phyloP scores from a whole-genome alignment of 2,113 vertebrate species.

The Leptocoma aspasia region DNA sequence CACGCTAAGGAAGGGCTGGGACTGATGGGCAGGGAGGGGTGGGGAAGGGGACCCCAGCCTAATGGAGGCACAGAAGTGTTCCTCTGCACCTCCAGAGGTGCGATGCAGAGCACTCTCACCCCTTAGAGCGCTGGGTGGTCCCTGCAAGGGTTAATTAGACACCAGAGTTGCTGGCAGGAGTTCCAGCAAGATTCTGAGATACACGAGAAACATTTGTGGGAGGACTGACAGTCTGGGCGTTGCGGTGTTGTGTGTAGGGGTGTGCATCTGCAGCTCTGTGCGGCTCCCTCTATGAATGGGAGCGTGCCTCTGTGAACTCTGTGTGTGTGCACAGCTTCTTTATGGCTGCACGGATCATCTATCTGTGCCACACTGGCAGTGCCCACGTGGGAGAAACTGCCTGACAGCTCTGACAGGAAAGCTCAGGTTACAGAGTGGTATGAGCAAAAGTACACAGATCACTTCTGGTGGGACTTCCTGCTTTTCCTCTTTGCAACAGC shows the following conservation, averaged over 20 bases:
- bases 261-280: background rate
- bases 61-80: background rate
- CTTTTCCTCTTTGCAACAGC: background rate
- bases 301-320: background rate
- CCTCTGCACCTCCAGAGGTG: background rate
- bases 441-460: background rate
- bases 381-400: background rate
- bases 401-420: background rate
- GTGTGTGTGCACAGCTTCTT: background rate
- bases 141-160: background rate
- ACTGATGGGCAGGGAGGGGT: background rate
- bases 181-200: background rate
- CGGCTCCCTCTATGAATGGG: background rate
- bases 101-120: background rate
- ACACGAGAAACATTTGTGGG: accelerated
- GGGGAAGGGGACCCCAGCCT: background rate
- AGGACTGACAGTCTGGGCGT: background rate
- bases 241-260: background rate
- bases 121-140: accelerated
- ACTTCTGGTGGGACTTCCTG: background rate
- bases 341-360: accelerated
- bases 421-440: background rate
- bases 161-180: background rate
- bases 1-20: background rate
- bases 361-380: background rate